Evolutionary conservation across 2,888 invertebrate genomes (phyloP).

Genomic region (Hyppa rectilinea): DNA sequence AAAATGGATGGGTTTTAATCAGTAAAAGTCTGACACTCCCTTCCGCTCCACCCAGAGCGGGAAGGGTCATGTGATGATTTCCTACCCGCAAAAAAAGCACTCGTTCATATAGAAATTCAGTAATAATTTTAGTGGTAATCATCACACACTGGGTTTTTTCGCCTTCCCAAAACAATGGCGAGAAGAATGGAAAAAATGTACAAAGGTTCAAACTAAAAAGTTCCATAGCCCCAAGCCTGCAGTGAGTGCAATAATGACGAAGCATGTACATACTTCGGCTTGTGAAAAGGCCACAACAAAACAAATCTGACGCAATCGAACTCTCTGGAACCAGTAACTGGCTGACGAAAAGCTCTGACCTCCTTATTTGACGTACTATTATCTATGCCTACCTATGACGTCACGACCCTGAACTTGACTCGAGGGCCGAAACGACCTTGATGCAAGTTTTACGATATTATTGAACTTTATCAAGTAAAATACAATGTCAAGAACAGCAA

Average conservation of each 20-base stretch:
- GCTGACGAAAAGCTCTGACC: conserved; percentile 57
- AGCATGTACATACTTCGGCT: conserved; percentile 5
- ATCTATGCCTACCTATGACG: conserved; percentile 38
- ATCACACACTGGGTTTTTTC: not conserved
- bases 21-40: too few relatives aligned
- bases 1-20: too few relatives aligned
- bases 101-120: not conserved
- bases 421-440: conserved; percentile 55
- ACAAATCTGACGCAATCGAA: conserved; percentile 50
- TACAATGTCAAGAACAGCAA: conserved; percentile 44
- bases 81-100: too few relatives aligned
- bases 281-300: conserved; percentile 38
- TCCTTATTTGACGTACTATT: conserved; percentile 61
- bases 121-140: not conserved
- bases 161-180: not conserved
- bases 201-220: not conserved
- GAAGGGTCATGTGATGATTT: too few relatives aligned
- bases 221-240: not conserved
- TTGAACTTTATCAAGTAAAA: conserved; percentile 5
- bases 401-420: conserved; percentile 75
- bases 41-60: too few relatives aligned
- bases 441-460: conserved; percentile 28
- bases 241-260: conserved; percentile 3
- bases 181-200: not conserved
- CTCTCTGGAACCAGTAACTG: conserved; percentile 28